These are phyloP conservation scores for Jordanella pulchra DNA, from an alignment of 2,797 vertebrate genomes.

Conservation along the genomic window DNA sequence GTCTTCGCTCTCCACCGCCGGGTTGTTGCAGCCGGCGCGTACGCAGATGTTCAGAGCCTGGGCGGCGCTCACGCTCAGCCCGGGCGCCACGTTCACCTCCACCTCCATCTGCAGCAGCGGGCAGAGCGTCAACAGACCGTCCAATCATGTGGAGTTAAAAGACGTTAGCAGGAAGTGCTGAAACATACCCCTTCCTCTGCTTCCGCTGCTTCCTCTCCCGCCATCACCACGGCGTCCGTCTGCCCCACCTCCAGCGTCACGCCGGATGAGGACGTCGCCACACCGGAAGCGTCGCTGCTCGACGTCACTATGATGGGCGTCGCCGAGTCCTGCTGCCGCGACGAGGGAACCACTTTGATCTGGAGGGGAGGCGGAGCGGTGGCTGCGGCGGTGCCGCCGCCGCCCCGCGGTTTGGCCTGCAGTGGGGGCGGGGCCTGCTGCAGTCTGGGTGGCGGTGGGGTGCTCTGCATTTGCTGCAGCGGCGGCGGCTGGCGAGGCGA, in stretches of 20 bases:
- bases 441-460: slow-evolving; percentile 80
- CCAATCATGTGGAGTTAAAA: no score
- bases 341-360: slow-evolving; percentile 82
- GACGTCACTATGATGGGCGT: slow-evolving; percentile 77
- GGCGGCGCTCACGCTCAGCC: slow-evolving; percentile 45
- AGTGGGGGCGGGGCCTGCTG: slow-evolving; percentile 88
- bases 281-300: slow-evolving; percentile 32
- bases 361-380: slow-evolving; percentile 83
- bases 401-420: slow-evolving; percentile 82
- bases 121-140: background rate
- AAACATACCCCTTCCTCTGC: slow-evolving; percentile 68
- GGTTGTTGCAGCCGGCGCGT: slow-evolving; percentile 88
- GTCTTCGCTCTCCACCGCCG: slow-evolving; percentile 86
- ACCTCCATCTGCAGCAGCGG: slow-evolving; percentile 84
- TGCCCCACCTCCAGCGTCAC: slow-evolving; percentile 71
- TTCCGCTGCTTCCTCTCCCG: slow-evolving; percentile 57
- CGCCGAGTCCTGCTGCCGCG: slow-evolving; percentile 69
- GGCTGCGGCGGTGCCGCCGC: slow-evolving; percentile 60
- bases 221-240: slow-evolving; percentile 50
- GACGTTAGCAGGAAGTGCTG: background rate
- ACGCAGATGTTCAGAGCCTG: slow-evolving; percentile 80
- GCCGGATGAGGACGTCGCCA: slow-evolving; percentile 31
- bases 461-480: slow-evolving; percentile 88
- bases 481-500: slow-evolving; percentile 85
- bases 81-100: slow-evolving; percentile 83